phyloP scores from a whole-genome alignment of 92 coral and sea anemone species.

The Bergia puertoricense region DNA sequence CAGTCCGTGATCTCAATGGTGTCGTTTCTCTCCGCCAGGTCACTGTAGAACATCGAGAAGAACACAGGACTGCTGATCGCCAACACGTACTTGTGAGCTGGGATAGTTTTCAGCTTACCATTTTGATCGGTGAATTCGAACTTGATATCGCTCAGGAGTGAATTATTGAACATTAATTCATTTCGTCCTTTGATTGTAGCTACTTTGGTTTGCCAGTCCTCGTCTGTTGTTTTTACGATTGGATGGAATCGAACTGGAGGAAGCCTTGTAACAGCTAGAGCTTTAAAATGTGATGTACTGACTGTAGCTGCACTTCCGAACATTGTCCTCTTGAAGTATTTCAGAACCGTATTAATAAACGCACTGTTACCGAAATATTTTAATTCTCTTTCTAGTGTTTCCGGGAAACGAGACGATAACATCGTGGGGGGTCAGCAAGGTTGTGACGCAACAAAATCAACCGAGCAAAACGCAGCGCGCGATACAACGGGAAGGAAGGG shows the following conservation, averaged over 20 bases:
- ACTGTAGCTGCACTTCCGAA: too few species aligned
- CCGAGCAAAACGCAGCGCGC: not conserved
- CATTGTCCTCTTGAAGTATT: too few species aligned
- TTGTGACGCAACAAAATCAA: not conserved
- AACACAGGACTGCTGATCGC: slow-evolving; percentile 41
- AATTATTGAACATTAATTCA: slow-evolving; percentile 8
- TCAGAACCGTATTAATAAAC: too few species aligned
- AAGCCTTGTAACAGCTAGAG: not conserved
- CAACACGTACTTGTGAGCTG: slow-evolving; percentile 32
- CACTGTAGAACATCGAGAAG: slow-evolving; percentile 29
- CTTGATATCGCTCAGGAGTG: slow-evolving; percentile 27
- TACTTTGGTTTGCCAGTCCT: slow-evolving; percentile 28
- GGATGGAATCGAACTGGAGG: not conserved
- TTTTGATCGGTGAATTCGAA: slow-evolving; percentile 9
- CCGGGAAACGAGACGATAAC: too few species aligned
- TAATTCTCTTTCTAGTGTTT: too few species aligned
- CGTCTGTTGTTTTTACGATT: not conserved
- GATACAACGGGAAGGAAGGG: not conserved
- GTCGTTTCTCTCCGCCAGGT: slow-evolving; percentile 26
- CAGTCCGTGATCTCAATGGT: slow-evolving; percentile 26
- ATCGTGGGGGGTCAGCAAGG: not conserved
- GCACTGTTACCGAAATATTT: too few species aligned
- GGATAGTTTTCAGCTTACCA: slow-evolving; percentile 22
- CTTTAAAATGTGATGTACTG: too few species aligned
- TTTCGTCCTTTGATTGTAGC: not conserved